Conservation (phyloP, 1,140 invertebrate species). For the Drosophila punjabiensis region DNA sequence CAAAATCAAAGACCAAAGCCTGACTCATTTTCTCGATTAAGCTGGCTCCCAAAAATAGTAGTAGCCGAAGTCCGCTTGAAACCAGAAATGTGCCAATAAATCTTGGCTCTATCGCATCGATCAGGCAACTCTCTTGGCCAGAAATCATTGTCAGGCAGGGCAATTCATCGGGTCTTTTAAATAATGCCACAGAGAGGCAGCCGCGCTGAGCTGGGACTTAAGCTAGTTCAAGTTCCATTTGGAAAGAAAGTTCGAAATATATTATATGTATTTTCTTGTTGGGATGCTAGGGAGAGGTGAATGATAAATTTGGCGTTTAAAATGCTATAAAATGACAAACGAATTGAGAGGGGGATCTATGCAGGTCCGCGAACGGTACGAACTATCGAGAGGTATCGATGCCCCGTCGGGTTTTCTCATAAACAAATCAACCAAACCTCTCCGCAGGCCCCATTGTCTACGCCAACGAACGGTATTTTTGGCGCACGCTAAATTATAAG, state of each 20-base stretch:
- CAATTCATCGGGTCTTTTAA: slow-evolving; percentile 28
- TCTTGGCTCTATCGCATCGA: slow-evolving; percentile 23
- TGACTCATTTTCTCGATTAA: slow-evolving; percentile 21
- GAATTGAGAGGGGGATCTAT: slow-evolving; percentile 20
- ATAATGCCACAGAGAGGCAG: slow-evolving; percentile 26
- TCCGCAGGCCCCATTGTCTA: slow-evolving; percentile 57
- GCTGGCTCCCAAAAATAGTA: slow-evolving; percentile 24
- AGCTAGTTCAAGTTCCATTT: slow-evolving; percentile 33
- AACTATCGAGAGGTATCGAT: slow-evolving; percentile 19
- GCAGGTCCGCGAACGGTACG: slow-evolving; percentile 47
- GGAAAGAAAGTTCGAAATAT: slow-evolving; percentile 67
- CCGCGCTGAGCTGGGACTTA: neutral
- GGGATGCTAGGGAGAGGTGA: slow-evolving; percentile 14
- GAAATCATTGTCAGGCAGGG: slow-evolving; percentile 46
- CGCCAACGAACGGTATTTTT: slow-evolving; percentile 71
- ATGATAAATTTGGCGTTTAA: slow-evolving; percentile 68
- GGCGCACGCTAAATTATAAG: slow-evolving; percentile 80
- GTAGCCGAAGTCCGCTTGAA: slow-evolving; percentile 15
- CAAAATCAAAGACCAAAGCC: neutral
- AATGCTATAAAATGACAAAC: slow-evolving; percentile 69
- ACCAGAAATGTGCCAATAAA: slow-evolving; percentile 27
- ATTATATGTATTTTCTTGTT: slow-evolving; percentile 5
- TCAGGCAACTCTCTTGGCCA: slow-evolving; percentile 27
- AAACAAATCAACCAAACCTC: slow-evolving; percentile 66
- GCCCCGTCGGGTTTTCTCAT: slow-evolving; percentile 59